Conservation (phyloP, 2,113 vertebrate species). For the Psittacula cyanocephala region DNA sequence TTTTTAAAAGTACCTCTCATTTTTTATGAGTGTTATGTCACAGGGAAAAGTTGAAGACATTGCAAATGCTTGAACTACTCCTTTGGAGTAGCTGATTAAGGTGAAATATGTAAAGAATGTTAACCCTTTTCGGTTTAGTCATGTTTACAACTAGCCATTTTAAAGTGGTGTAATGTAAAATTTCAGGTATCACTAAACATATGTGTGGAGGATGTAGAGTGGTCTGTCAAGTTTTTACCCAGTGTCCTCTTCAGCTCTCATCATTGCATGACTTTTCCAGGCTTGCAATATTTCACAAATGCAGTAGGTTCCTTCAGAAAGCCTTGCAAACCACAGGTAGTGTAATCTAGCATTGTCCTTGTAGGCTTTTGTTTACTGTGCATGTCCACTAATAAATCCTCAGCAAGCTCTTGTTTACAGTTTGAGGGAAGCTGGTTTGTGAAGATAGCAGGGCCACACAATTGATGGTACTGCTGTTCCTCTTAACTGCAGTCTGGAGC, state of each 20-base stretch:
- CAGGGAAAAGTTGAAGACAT: constrained; percentile 2
- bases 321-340: constrained; percentile 2
- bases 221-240: background rate
- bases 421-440: constrained; percentile 34
- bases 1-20: background rate
- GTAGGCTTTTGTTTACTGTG: constrained; percentile 50
- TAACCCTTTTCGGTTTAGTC: constrained; percentile 58
- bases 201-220: background rate
- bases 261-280: background rate
- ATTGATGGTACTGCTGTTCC: background rate
- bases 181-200: background rate
- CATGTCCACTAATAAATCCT: constrained; percentile 48
- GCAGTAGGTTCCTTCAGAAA: background rate
- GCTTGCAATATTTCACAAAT: background rate
- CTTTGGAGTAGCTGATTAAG: constrained; percentile 24
- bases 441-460: constrained; percentile 5
- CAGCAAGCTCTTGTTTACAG: constrained; percentile 48
- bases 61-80: constrained; percentile 7
- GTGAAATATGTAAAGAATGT: constrained; percentile 53
- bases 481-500: background rate
- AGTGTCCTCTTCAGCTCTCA: background rate
- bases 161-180: constrained; percentile 23
- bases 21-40: background rate
- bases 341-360: background rate
- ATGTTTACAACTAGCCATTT: constrained; percentile 27